These are phyloP conservation scores for Actinernus sp. DNA, from an alignment of 92 coral and sea anemone genomes.

Conservation along the genomic window DNA sequence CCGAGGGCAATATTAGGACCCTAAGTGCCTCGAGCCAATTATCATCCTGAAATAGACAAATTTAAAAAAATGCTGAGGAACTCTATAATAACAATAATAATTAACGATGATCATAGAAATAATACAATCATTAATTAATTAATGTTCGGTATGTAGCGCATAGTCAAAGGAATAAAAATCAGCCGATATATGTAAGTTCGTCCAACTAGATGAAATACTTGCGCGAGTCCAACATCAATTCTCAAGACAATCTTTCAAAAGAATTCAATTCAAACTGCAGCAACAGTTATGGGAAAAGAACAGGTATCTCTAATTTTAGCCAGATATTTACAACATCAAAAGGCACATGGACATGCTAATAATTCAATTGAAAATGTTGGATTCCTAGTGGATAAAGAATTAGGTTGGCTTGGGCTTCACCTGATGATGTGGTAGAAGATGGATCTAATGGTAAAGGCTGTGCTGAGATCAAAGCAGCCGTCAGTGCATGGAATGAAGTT, in stretches of 20 bases:
- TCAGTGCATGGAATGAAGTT: constrained; percentile 18
- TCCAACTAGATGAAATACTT: too few species aligned
- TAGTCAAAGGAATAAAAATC: too few species aligned
- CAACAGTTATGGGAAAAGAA: constrained; percentile 6
- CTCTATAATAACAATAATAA: too few species aligned
- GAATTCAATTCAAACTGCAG: constrained; percentile 8
- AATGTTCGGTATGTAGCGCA: too few species aligned
- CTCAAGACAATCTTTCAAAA: constrained; percentile 1
- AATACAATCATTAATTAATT: too few species aligned
- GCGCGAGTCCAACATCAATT: constrained; percentile 1
- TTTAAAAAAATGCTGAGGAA: too few species aligned
- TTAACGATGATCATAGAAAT: too few species aligned
- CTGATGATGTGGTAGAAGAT: constrained; percentile 14
- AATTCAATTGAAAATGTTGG: constrained; percentile 29
- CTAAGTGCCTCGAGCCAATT: too few species aligned
- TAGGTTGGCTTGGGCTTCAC: constrained; percentile 45
- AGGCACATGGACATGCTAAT: constrained; percentile 16
- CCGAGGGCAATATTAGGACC: too few species aligned
- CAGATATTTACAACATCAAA: constrained; percentile 9
- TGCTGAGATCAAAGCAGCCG: constrained; percentile 29
- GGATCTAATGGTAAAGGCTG: constrained; percentile 23
- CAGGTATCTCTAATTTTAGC: constrained; percentile 19
- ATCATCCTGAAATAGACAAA: too few species aligned
- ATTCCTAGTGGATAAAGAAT: constrained; percentile 25
- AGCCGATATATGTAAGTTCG: too few species aligned